Evolutionary conservation across 2,113 vertebrate genomes (phyloP), one percentile per base, ranked within the genome.

Genomic region (Cryptomyrus ogoouensis): DNA sequence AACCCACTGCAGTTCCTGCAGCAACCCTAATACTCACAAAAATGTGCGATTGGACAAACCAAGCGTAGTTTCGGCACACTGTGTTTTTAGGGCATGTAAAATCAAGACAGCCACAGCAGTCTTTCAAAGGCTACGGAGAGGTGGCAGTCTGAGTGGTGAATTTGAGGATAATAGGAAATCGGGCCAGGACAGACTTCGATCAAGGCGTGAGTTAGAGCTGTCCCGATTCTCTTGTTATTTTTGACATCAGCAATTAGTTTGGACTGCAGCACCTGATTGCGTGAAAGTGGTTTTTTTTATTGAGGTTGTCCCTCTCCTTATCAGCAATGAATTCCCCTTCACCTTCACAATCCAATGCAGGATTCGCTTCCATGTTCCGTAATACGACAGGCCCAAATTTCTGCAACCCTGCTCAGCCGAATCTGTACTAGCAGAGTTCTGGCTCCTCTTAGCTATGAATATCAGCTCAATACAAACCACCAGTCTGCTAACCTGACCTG

Each of bases 171-270:
- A 47, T 4, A n/a, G 2, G 44, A n/a, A 84, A 84, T 27, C 1
- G 44, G 42, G 83, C 19, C 83, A 47, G 83, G 19, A 21, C 83
- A 83, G 39, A 46, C 21, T 84, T 21, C 44, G 15, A 84, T 42
- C 8, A 47, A 47, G 44, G 39, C 83, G 2, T n/a, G 19, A 47
- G 83, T 84, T 44, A 21, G 83, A 44, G 44, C 24, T 13, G 42
- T 83, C 39, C 80, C 44, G 39, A 47, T 84, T 84, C 44, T 44
- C 24, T n/a, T 84, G 83, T 84, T 84, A 84, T 47, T 84, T 84
- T 47, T 84, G 83, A 84, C 44, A 42, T 84, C 21, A 10, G 83
- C 39, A 84, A 84, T 84, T 84, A 84, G 83, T 13, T 84, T 84
- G 21, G 83, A 42, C 83, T 84, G 42, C 83, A 47, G 42, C 39